Evolutionary conservation across 2,797 vertebrate species (phyloP), one percentile per base, ranked within the genome.

Genomic region (Alcedo quadribrachys): DNA sequence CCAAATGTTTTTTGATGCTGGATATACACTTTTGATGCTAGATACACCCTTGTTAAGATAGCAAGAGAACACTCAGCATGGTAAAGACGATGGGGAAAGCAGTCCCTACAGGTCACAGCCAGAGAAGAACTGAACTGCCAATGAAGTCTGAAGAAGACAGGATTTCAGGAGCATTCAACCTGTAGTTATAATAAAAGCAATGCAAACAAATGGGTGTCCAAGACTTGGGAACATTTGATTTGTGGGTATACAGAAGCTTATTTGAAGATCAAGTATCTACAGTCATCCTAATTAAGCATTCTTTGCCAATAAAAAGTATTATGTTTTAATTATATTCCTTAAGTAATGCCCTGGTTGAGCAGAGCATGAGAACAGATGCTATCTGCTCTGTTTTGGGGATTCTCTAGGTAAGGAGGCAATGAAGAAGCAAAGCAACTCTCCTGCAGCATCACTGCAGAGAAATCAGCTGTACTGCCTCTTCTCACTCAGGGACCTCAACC

Each of bases 271-370:
- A 81, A 67, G 13, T 80, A 87, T 50, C 65, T 86, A 54, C 53
- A 89, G 42, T 61, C 37, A 80, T 65, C 30, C 54, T 80, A 85
- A 85, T 75, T 61, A 87, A 84, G 45, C 45, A 80, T 46, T 15
- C 16, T 74, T 33, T 73, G 40, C 53, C 67, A 92, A 42, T 43
- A 81, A 80, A 79, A 88, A 63, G 10, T 61, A 76, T 53, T 70
- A 16, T 42, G 54, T 65, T 92, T 87, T 92, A 77, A 94, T 80
- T 58, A 51, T 74, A 85, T 54, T 93, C 35, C 57, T 74, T 63
- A 66, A 88, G 43, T 76, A 81, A 81, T 42, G 50, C 57, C 48
- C 63, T 86, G 42, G 63, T 69, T 86, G 70, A 91, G 63, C 75
- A 88, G 40, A 88, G 53, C 60, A 79, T 57, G 43, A 81, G 55